Evolutionary conservation across 2,888 invertebrate species (phyloP), one percentile per base, ranked within the genome.

Genomic region (Hipparchia sbordonii): DNA sequence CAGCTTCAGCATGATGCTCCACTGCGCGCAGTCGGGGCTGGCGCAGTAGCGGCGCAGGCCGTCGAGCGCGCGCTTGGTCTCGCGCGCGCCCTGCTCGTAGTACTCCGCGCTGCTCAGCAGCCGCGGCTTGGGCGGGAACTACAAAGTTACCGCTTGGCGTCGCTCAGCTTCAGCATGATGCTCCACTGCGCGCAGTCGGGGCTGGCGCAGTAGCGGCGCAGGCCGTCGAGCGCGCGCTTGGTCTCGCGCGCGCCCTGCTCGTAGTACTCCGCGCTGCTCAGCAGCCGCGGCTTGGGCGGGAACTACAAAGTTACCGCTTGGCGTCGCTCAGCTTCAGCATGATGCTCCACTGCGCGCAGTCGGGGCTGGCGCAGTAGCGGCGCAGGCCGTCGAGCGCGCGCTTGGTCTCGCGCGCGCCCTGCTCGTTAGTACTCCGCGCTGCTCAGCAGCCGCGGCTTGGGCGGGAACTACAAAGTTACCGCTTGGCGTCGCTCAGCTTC

Each of bases 171-270:
- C 67, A 96, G 90, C 81, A 97, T 95, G 68, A 96, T 95, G 85
- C 95, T 96, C 99, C 99, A 99, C 78, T 98, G 96, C 78, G 97
- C 96, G 86, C 98, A 98, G 77, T 98, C 95, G 0, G 99, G 98
- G 90, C 98, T 98, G 46, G 95, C 95, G 87, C 98, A 99, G 92
- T 95, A 98, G 39, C 95, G 87, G 76, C 97, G 94, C 62, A 99
- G 91, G 70, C 96, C 95, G n/a, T 96, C 95, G 9, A 99, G 91
- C 0, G 98, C 98, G 82, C 95, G 96, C 71, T 95, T 94, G 0
- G 99, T 99, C 89, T 98, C 97, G 33, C 93, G 89, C 12, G 96
- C 95, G 1, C 97, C 97, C 89, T 99, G 95, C 80, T 96, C 95
- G 81, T 97, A 96, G 88, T 97, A 99, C 85, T 99, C 97, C 77